Conservation (phyloP, 2,113 vertebrate genomes). For the Chionis minor region DNA sequence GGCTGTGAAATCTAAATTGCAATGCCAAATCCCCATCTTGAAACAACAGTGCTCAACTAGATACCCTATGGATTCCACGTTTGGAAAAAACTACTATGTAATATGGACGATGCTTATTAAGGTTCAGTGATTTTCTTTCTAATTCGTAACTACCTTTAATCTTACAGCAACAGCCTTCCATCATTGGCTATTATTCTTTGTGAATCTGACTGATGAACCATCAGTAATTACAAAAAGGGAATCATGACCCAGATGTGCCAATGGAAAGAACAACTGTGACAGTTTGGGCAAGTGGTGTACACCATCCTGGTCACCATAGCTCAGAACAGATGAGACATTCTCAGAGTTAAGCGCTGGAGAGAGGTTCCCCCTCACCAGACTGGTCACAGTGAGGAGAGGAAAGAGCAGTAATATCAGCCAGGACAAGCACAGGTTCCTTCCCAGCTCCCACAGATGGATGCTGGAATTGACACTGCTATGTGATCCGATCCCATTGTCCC, state of each 20-base stretch:
- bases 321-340: neutral
- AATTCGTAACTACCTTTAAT: neutral
- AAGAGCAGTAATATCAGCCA: neutral
- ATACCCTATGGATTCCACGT: neutral
- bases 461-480: neutral
- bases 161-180: neutral
- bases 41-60: neutral
- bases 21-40: neutral
- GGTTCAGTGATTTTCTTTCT: neutral
- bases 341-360: neutral
- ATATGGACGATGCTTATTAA: neutral
- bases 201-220: neutral
- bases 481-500: neutral
- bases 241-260: neutral
- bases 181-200: neutral
- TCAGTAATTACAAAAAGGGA: neutral
- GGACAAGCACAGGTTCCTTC: neutral
- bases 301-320: neutral
- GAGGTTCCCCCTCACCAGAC: neutral
- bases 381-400: rapidly evolving
- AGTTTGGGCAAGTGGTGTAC: neutral
- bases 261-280: neutral
- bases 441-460: neutral
- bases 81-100: neutral
- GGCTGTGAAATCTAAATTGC: neutral